Percentiles rank a stretch among this genome's conserved stretches.
phyloP scores from a whole-genome alignment of 2,888 invertebrate species.

The Thyatira batis region DNA sequence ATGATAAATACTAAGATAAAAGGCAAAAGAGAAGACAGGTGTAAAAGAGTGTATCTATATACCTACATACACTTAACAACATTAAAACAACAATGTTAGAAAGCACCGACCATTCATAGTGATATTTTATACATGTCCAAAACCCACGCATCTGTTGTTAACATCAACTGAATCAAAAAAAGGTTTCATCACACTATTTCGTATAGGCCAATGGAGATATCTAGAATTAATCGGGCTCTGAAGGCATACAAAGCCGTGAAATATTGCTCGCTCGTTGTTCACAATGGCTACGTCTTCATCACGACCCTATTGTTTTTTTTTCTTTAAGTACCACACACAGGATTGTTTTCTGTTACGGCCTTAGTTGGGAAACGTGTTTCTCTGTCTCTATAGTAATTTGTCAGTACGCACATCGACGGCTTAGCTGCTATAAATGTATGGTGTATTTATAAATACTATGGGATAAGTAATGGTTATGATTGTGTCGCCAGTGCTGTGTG shows the following conservation, averaged over 20 bases:
- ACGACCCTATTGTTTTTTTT: conserved; percentile 79
- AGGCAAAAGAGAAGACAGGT: background rate
- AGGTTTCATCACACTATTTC: conserved; percentile 78
- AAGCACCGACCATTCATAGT: conserved; percentile 26
- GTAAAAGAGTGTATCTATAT: conserved; percentile 12
- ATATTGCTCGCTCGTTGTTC: conserved; percentile 77
- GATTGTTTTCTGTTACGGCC: conserved; percentile 76
- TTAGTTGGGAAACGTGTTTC: conserved; percentile 73
- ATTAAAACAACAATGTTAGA: conserved; percentile 14
- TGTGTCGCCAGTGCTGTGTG: background rate
- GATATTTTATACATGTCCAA: conserved; percentile 41
- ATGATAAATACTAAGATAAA: background rate
- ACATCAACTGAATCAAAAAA: conserved; percentile 63
- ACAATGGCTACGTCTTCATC: conserved; percentile 83
- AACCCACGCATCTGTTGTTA: conserved; percentile 62
- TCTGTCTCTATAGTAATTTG: conserved; percentile 62
- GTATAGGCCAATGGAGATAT: conserved; percentile 79
- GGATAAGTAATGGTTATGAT: conserved; percentile 3
- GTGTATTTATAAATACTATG: conserved; percentile 11
- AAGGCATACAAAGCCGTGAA: conserved; percentile 79
- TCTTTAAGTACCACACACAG: conserved; percentile 69
- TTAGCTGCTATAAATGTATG: conserved; percentile 45
- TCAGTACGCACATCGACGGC: conserved; percentile 45
- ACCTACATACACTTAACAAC: conserved; percentile 13
- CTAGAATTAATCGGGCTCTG: conserved; percentile 80